phyloP scores from a whole-genome alignment of 2,888 invertebrate genomes.

The Deilephila elpenor region DNA sequence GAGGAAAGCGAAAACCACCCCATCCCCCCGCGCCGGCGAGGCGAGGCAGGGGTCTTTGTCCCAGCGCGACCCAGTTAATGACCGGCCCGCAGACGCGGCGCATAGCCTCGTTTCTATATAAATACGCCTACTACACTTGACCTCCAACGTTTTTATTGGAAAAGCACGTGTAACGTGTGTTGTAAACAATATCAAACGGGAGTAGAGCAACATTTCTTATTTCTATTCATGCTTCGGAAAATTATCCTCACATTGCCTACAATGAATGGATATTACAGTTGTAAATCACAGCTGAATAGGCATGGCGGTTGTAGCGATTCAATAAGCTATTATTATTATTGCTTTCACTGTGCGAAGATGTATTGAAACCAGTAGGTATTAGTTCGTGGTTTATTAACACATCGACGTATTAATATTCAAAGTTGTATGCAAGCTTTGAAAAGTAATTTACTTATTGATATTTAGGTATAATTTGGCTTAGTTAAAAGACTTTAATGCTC shows the following conservation, averaged over 20 bases:
- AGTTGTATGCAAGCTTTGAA: background rate
- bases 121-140: constrained; percentile 85
- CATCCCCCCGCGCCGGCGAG: constrained; percentile 56
- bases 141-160: constrained; percentile 84
- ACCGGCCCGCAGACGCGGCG: constrained; percentile 80
- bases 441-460: background rate
- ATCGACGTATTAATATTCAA: background rate
- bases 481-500: background rate
- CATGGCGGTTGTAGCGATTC: constrained; percentile 16
- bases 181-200: constrained; percentile 65
- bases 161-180: constrained; percentile 78
- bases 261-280: constrained; percentile 19
- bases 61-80: constrained; percentile 83
- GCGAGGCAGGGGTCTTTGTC: constrained; percentile 76
- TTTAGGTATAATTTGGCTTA: constrained; percentile 2
- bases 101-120: constrained; percentile 81
- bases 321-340: constrained; percentile 20
- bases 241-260: constrained; percentile 4
- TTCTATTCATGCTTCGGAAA: constrained; percentile 7
- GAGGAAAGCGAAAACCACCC: constrained; percentile 78
- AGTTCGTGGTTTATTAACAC: constrained; percentile 9
- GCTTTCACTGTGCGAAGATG: background rate
- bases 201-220: constrained; percentile 14
- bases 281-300: constrained; percentile 22
- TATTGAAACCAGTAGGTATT: constrained; percentile 24